These are phyloP conservation scores for Noctilio leporinus DNA, from an alignment of 2,113 vertebrate species.

Conservation along the genomic window DNA sequence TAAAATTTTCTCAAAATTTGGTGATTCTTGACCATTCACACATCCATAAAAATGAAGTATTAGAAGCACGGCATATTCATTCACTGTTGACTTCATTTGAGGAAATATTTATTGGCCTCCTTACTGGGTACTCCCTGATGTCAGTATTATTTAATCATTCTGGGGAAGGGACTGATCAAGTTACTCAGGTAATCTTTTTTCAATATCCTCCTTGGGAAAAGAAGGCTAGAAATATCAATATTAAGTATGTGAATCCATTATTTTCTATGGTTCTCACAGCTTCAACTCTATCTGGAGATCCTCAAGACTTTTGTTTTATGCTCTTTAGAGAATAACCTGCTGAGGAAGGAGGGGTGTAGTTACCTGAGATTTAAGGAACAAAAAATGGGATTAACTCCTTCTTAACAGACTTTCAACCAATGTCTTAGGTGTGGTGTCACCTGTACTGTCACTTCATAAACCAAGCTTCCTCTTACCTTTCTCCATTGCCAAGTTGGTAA, in stretches of 20 bases:
- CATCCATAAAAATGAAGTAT: not conserved
- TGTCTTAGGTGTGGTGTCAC: not conserved
- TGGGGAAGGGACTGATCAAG: not conserved
- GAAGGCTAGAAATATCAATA: not conserved
- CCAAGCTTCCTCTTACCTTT: not conserved
- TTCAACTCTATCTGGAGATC: not conserved
- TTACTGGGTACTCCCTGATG: not conserved
- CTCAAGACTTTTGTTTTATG: not conserved
- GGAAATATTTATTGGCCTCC: not conserved
- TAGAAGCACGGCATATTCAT: not conserved
- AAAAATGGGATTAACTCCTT: not conserved
- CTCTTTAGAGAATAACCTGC: not conserved
- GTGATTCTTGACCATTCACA: not conserved
- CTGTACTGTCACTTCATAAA: not conserved
- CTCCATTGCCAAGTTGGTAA: not conserved
- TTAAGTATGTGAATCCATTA: not conserved
- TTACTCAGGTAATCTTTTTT: not conserved
- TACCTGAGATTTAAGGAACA: not conserved
- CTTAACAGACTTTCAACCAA: not conserved
- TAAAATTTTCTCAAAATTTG: slow-evolving; percentile 20
- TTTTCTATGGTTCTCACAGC: not conserved
- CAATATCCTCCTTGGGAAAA: not conserved
- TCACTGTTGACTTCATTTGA: not conserved
- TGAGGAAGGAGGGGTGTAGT: not conserved
- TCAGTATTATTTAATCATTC: not conserved